Conservation (phyloP, 2,113 vertebrate genomes). For the Panurus biarmicus region DNA sequence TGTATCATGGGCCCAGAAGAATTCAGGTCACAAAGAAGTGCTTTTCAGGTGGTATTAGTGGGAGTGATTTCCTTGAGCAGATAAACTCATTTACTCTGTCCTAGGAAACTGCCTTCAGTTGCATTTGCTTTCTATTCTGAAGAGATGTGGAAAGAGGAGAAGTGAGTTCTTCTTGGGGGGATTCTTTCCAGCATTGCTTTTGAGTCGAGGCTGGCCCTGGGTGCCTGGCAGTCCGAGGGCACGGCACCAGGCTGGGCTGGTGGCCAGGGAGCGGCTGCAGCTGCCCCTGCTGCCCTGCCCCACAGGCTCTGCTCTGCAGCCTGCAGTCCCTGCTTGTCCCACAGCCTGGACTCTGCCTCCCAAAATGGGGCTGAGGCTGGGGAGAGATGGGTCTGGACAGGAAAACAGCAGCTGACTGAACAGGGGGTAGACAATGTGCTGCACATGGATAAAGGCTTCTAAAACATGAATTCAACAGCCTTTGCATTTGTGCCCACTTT, state of each 20-base stretch:
- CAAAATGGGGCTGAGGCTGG: not conserved
- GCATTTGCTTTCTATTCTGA: not conserved
- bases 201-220: not conserved
- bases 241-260: not conserved
- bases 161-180: not conserved
- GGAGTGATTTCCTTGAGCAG: not conserved
- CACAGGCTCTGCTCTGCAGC: rapidly evolving
- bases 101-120: not conserved
- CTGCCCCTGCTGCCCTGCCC: not conserved
- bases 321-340: not conserved
- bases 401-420: not conserved
- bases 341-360: not conserved
- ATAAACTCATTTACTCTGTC: not conserved
- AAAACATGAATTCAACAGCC: not conserved
- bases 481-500: not conserved
- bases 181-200: not conserved
- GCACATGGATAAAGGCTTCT: not conserved
- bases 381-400: not conserved
- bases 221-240: not conserved
- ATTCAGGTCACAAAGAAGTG: not conserved
- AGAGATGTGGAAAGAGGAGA: not conserved
- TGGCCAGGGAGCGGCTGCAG: not conserved
- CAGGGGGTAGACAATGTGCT: not conserved
- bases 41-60: not conserved
- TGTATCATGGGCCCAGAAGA: not conserved